Percentiles rank a stretch among this genome's conserved stretches.
phyloP scores from a whole-genome alignment of 2,113 vertebrate genomes.

The Cyprinus carpio region DNA sequence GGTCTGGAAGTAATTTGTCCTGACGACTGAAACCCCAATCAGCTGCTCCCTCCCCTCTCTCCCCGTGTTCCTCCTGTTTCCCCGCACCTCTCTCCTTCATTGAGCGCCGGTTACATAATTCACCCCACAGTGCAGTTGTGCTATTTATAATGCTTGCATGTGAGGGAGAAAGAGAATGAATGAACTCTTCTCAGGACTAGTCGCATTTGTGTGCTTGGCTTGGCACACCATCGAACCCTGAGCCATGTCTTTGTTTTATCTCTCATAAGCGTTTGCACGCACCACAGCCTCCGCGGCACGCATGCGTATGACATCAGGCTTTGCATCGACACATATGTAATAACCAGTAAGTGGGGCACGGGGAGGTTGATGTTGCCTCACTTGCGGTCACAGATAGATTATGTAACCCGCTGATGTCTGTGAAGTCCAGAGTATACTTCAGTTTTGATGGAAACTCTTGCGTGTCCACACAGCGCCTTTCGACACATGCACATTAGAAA shows the following conservation, averaged over 20 bases:
- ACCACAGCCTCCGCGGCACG: no score
- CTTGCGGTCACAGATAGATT: neutral
- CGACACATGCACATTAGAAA: neutral
- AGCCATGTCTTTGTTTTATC: slow-evolving; percentile 10
- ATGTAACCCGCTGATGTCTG: slow-evolving; percentile 3
- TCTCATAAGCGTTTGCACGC: neutral
- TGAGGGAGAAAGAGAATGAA: neutral
- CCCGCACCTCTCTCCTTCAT: slow-evolving; percentile 11
- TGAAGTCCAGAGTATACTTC: neutral
- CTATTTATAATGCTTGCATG: slow-evolving; percentile 8
- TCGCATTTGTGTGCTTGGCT: neutral
- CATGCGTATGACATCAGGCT: neutral
- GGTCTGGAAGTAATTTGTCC: slow-evolving; percentile 63
- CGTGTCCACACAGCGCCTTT: neutral
- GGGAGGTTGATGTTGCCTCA: neutral
- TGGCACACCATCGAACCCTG: neutral
- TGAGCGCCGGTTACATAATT: slow-evolving; percentile 53
- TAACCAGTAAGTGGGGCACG: neutral
- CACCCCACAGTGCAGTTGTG: slow-evolving; percentile 39
- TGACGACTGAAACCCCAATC: slow-evolving; percentile 58
- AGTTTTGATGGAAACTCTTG: neutral
- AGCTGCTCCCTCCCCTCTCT: slow-evolving; percentile 42
- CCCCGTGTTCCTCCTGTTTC: slow-evolving; percentile 1
- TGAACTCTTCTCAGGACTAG: neutral
- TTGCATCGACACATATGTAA: neutral